Evolutionary conservation across 2,888 invertebrate genomes (phyloP).

Genomic region (Eugnorisma glareosa): DNA sequence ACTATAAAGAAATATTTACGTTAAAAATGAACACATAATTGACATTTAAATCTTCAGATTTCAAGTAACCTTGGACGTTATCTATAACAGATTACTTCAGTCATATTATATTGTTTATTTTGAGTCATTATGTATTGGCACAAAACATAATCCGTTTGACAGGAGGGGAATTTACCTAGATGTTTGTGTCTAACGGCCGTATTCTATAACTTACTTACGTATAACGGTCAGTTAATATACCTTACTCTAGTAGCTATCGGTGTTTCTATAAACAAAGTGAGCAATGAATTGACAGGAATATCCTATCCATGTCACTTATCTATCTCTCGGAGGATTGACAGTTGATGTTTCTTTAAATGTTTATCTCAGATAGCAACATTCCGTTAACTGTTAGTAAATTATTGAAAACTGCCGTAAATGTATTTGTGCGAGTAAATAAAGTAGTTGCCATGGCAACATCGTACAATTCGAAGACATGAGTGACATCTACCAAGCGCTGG

Average conservation of each 20-base stretch:
- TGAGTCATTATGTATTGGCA: not conserved
- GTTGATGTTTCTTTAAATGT: too few species aligned
- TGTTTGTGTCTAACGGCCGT: not conserved
- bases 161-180: not conserved
- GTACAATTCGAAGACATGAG: not conserved
- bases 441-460: not conserved
- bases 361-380: too few species aligned
- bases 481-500: not conserved
- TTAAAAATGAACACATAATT: not conserved
- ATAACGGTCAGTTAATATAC: too few species aligned
- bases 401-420: too few species aligned
- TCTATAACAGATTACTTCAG: slow-evolving; percentile 19
- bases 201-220: too few species aligned
- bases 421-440: not conserved
- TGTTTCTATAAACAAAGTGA: too few species aligned
- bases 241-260: too few species aligned
- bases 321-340: too few species aligned
- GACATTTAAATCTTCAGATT: not conserved
- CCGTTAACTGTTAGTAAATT: too few species aligned
- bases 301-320: too few species aligned
- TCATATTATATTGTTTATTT: not conserved
- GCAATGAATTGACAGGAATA: too few species aligned
- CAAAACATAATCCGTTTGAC: not conserved
- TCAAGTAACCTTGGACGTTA: slow-evolving; percentile 15
- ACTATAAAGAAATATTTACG: too few species aligned